phyloP scores from a whole-genome alignment of 1,140 invertebrate genomes.

The Dendroctonus ponderosae region DNA sequence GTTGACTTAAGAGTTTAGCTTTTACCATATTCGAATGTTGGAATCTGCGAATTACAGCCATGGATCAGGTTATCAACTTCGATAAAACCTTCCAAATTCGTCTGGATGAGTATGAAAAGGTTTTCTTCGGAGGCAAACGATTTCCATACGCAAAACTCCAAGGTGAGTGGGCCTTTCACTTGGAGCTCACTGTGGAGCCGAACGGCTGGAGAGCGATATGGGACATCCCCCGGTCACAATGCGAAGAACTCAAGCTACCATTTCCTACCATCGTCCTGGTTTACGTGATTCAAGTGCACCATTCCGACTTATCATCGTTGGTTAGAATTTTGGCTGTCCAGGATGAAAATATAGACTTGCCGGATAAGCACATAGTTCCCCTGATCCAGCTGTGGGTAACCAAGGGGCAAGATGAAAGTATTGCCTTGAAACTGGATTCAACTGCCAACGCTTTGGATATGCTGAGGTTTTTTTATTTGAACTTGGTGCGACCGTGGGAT shows the following conservation, averaged over 20 bases:
- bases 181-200: conserved; percentile 59
- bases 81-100: conserved; percentile 60
- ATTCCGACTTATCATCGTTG: conserved; percentile 52
- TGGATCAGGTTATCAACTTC: conserved; percentile 56
- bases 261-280: conserved; percentile 62
- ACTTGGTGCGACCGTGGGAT: conserved; percentile 66
- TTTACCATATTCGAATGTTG: too few relatives aligned
- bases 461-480: conserved; percentile 60
- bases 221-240: conserved; percentile 61
- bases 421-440: conserved; percentile 50
- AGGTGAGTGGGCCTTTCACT: conserved; percentile 57
- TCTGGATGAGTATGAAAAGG: conserved; percentile 55
- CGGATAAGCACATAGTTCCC: conserved; percentile 58
- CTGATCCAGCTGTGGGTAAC: conserved; percentile 61
- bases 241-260: conserved; percentile 57
- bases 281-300: conserved; percentile 55
- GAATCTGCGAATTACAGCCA: too few relatives aligned
- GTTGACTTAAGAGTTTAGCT: too few relatives aligned
- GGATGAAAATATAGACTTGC: conserved; percentile 60
- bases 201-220: conserved; percentile 63
- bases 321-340: conserved; percentile 59
- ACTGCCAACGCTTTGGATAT: conserved; percentile 57
- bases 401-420: conserved; percentile 54
- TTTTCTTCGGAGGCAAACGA: conserved; percentile 52
- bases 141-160: conserved; percentile 55